These are phyloP conservation scores for Poecilia gillii DNA, from an alignment of 2,797 vertebrate genomes.

Conservation along the genomic window DNA sequence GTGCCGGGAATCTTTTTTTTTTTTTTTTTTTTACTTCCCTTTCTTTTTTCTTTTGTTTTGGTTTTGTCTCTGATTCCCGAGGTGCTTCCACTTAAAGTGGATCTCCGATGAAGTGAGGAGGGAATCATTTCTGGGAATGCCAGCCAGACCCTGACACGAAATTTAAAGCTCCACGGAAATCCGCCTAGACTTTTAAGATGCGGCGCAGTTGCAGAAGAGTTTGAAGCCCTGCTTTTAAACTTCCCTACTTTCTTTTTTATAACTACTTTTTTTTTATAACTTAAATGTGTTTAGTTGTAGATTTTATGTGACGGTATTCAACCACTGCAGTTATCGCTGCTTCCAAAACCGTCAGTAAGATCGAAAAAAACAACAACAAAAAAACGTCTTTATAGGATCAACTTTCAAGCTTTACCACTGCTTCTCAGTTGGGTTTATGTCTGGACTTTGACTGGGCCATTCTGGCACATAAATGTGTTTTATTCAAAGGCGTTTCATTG, in stretches of 20 bases:
- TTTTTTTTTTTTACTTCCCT: constrained; percentile 20
- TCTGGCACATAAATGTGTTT: background rate
- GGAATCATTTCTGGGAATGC: constrained; percentile 47
- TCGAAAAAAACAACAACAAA: no score
- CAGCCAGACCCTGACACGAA: constrained; percentile 3
- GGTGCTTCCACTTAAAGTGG: background rate
- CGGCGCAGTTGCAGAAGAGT: background rate
- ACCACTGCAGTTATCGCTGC: background rate
- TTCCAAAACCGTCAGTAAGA: background rate
- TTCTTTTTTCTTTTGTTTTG: constrained; percentile 19
- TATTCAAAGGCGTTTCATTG: background rate
- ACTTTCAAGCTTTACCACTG: background rate
- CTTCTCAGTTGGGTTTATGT: background rate
- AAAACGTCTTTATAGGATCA: background rate
- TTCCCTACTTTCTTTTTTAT: no score
- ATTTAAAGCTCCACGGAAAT: background rate
- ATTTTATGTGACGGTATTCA: background rate
- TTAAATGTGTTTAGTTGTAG: background rate
- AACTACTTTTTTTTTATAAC: no score
- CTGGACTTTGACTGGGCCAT: background rate
- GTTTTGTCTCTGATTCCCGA: background rate
- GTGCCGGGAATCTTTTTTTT: constrained; percentile 61
- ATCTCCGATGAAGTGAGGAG: background rate
- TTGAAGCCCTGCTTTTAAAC: background rate
- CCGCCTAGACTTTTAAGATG: background rate